Evolutionary conservation across 2,113 vertebrate species (phyloP).

Genomic region (Alouatta palliata): DNA sequence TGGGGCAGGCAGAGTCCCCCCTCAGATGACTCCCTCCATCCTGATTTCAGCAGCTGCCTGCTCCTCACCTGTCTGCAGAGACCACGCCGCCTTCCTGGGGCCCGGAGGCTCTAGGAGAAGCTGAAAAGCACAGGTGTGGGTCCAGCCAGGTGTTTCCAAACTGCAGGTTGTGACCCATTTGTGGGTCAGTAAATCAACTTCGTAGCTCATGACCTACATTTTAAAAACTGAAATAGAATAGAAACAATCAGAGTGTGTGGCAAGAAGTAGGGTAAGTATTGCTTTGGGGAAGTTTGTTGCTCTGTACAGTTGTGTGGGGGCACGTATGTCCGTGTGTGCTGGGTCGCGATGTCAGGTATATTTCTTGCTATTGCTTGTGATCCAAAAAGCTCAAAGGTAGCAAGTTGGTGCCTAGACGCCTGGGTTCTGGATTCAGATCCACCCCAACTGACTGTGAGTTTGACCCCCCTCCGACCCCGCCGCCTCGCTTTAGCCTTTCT

Average conservation of each 20-base stretch:
- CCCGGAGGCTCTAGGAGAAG: not conserved
- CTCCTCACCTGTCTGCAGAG: not conserved
- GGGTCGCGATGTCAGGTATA: not conserved
- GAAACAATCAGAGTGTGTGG: not conserved
- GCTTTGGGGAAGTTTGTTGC: not conserved
- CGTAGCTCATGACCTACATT: not conserved
- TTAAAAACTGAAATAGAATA: not conserved
- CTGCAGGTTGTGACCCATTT: not conserved
- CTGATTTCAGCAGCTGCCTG: not conserved
- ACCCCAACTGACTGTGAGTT: not conserved
- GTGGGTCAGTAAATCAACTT: not conserved
- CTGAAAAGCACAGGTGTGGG: not conserved
- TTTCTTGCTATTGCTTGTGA: not conserved
- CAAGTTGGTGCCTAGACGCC: not conserved
- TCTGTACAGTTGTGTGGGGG: accelerated
- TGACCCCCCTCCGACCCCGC: not conserved
- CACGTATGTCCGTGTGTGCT: not conserved
- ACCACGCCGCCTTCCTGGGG: not conserved
- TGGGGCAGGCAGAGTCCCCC: not conserved
- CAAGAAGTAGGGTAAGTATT: not conserved
- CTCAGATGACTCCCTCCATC: not conserved
- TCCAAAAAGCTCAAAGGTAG: not conserved
- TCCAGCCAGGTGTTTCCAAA: not conserved
- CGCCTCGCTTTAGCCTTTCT: not conserved
- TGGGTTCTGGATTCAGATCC: not conserved